phyloP scores from a whole-genome alignment of 1,140 invertebrate species.

The Homalodisca vitripennis region DNA sequence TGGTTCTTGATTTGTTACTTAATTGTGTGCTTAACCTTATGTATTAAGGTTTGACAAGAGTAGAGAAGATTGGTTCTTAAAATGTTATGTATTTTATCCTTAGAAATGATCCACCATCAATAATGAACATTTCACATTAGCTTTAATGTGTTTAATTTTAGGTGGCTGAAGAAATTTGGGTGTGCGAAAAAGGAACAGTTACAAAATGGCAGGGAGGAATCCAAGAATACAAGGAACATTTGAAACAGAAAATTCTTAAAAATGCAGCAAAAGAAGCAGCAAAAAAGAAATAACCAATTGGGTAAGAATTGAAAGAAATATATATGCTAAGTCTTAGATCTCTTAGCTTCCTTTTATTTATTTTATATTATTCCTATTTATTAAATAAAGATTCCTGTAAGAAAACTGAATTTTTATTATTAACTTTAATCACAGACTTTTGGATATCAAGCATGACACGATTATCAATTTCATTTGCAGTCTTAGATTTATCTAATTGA shows the following conservation, averaged over 20 bases:
- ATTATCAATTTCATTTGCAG: too few relatives aligned
- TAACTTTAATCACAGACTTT: too few relatives aligned
- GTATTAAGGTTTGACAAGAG: not conserved
- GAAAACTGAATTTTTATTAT: too few relatives aligned
- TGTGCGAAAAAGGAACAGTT: constrained; percentile 94
- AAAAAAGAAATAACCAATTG: constrained; percentile 24
- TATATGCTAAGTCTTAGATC: too few relatives aligned
- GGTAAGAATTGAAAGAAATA: too few relatives aligned
- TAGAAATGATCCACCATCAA: not conserved
- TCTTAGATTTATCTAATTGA: too few relatives aligned
- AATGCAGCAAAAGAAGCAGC: constrained; percentile 50
- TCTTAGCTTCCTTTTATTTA: too few relatives aligned
- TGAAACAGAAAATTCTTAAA: constrained; percentile 79
- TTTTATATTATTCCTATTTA: too few relatives aligned
- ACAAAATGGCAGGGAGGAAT: constrained; percentile 98
- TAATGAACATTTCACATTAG: not conserved
- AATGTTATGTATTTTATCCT: not conserved
- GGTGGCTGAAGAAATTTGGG: constrained; percentile 99
- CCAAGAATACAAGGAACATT: constrained; percentile 92
- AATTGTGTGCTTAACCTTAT: not conserved
- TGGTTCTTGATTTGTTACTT: not conserved
- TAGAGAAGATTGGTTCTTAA: not conserved
- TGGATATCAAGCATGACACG: too few relatives aligned
- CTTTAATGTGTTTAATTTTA: constrained; percentile 48
- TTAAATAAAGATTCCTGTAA: too few relatives aligned